phyloP scores from a whole-genome alignment of 2,797 vertebrate species.

The Calcarius lapponicus region DNA sequence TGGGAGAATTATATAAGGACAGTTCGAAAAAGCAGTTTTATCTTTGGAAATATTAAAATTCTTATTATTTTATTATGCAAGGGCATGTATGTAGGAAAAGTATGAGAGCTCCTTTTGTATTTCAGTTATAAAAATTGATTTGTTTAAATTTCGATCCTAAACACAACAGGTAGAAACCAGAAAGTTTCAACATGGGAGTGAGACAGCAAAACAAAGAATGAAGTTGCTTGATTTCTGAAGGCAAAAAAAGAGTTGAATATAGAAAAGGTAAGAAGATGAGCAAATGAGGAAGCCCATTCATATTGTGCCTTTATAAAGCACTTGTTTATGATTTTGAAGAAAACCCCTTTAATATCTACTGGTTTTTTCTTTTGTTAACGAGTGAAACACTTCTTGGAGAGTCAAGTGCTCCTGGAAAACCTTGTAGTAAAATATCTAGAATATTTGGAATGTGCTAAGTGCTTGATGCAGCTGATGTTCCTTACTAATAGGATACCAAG shows the following conservation, averaged over 20 bases:
- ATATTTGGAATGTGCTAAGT: neutral
- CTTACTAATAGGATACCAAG: neutral
- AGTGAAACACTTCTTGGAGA: neutral
- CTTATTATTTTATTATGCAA: neutral
- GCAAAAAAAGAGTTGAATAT: neutral
- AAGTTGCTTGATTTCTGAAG: neutral
- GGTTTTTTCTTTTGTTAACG: rapidly evolving
- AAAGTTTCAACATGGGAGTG: neutral
- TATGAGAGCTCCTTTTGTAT: neutral
- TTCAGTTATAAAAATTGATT: neutral
- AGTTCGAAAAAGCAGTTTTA: neutral
- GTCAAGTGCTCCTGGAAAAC: neutral
- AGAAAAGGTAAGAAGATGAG: neutral
- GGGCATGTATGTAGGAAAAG: neutral
- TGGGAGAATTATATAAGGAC: neutral
- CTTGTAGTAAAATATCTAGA: neutral
- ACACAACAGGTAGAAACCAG: neutral
- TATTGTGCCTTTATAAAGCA: neutral
- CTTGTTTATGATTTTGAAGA: neutral
- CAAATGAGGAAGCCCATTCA: neutral
- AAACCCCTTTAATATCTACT: neutral
- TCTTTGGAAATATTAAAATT: neutral
- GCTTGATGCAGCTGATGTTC: neutral
- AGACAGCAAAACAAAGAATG: neutral
- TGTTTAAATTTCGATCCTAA: neutral